Percentiles rank a stretch among this genome's conserved stretches.
phyloP scores from a whole-genome alignment of 2,888 invertebrate genomes.

The Endotricha flammealis region DNA sequence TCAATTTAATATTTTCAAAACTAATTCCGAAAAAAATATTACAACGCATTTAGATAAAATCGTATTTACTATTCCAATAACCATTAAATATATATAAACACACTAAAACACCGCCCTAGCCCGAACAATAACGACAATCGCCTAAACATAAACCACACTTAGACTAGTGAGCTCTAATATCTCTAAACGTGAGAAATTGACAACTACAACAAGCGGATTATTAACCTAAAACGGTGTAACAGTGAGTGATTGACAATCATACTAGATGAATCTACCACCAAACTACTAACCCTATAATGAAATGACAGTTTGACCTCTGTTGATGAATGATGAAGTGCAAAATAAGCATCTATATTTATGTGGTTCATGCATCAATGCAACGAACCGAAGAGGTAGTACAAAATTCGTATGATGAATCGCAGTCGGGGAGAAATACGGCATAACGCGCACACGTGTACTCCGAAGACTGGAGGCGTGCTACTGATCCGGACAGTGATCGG shows the following conservation, averaged over 20 bases:
- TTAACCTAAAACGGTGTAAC: constrained; percentile 1
- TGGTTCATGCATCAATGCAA: constrained; percentile 75
- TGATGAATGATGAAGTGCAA: constrained; percentile 59
- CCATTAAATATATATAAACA: too few relatives aligned
- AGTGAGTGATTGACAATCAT: constrained; percentile 10
- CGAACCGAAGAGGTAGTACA: constrained; percentile 68
- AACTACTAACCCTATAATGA: constrained; percentile 23
- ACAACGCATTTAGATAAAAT: too few relatives aligned
- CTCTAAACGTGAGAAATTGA: constrained; percentile 5
- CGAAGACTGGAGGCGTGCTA: constrained; percentile 59
- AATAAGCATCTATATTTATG: constrained; percentile 65
- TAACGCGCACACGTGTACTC: constrained; percentile 65
- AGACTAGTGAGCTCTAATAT: constrained; percentile 1
- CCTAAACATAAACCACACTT: background rate
- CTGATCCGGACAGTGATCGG: constrained; percentile 43
- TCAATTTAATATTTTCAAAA: too few relatives aligned
- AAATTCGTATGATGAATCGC: constrained; percentile 65
- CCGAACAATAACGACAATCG: too few relatives aligned
- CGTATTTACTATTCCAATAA: too few relatives aligned
- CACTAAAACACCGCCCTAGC: background rate
- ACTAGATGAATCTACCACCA: constrained; percentile 29
- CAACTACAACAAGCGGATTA: constrained; percentile 3
- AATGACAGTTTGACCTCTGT: constrained; percentile 28
- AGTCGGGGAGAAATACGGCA: constrained; percentile 60
- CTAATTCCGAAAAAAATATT: too few relatives aligned